These are phyloP conservation scores for Philonicus albiceps DNA, from an alignment of 2,888 invertebrate species.

Conservation along the genomic window DNA sequence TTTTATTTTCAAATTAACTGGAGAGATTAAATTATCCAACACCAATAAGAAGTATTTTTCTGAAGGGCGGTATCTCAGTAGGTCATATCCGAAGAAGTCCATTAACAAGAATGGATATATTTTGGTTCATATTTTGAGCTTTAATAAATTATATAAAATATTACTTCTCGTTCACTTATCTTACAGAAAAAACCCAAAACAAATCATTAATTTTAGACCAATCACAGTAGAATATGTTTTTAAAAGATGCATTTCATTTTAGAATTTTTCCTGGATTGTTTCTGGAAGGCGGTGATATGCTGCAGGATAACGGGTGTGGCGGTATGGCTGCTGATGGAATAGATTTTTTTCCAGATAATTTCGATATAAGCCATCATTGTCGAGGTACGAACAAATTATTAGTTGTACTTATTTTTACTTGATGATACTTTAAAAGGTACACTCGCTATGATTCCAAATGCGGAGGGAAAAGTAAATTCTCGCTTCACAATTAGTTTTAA, in stretches of 20 bases:
- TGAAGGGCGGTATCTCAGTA: no score
- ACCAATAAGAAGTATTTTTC: no score
- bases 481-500: slow-evolving; percentile 58
- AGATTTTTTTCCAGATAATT: slow-evolving; percentile 45
- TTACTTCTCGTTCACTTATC: no score
- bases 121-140: no score
- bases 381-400: slow-evolving; percentile 14
- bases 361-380: slow-evolving; percentile 35
- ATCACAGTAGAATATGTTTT: neutral
- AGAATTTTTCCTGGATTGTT: slow-evolving; percentile 45
- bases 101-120: no score
- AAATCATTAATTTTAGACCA: neutral
- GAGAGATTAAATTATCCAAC: no score
- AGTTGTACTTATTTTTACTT: neutral
- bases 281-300: slow-evolving; percentile 42
- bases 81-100: no score
- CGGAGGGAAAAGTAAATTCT: slow-evolving; percentile 49
- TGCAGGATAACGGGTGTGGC: slow-evolving; percentile 19
- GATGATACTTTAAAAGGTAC: slow-evolving; percentile 28
- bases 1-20: no score
- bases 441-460: slow-evolving; percentile 49
- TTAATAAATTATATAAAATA: no score
- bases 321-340: slow-evolving; percentile 12
- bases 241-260: neutral
- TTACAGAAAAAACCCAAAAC: no score